These are phyloP conservation scores for Tanypteryx hageni DNA, from an alignment of 2,888 invertebrate species.

Conservation along the genomic window DNA sequence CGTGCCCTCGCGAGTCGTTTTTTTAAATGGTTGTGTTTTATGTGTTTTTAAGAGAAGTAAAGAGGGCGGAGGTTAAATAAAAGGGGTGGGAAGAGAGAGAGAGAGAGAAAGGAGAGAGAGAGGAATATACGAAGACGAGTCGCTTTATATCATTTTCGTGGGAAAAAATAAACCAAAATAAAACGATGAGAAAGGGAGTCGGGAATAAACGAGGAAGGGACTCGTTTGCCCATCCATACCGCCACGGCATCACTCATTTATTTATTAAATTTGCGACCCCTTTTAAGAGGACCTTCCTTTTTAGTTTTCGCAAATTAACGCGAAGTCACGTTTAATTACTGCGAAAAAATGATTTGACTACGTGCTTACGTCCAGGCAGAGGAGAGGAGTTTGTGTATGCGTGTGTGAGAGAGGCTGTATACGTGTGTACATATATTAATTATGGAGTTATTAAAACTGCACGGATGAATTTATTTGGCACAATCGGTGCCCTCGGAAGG, in stretches of 20 bases:
- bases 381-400: no score
- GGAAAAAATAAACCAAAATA: slow-evolving; percentile 8
- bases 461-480: neutral
- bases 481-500: neutral
- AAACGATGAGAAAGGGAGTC: neutral
- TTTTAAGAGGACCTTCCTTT: slow-evolving; percentile 14
- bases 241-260: neutral
- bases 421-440: slow-evolving; percentile 31
- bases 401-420: neutral
- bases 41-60: neutral
- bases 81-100: neutral
- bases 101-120: slow-evolving; percentile 3
- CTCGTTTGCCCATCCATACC: slow-evolving; percentile 44
- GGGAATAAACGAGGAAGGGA: neutral
- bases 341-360: slow-evolving; percentile 42
- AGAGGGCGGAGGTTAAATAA: neutral
- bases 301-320: slow-evolving; percentile 50
- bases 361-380: slow-evolving; percentile 16
- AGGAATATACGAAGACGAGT: neutral
- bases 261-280: neutral
- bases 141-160: neutral
- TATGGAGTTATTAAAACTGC: slow-evolving; percentile 58
- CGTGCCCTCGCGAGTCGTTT: slow-evolving; percentile 2
- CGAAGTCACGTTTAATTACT: slow-evolving; percentile 62
- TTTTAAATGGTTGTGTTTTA: slow-evolving; percentile 52